Evolutionary conservation across 2,797 vertebrate species (phyloP).

Genomic region (Vespertilio murinus): DNA sequence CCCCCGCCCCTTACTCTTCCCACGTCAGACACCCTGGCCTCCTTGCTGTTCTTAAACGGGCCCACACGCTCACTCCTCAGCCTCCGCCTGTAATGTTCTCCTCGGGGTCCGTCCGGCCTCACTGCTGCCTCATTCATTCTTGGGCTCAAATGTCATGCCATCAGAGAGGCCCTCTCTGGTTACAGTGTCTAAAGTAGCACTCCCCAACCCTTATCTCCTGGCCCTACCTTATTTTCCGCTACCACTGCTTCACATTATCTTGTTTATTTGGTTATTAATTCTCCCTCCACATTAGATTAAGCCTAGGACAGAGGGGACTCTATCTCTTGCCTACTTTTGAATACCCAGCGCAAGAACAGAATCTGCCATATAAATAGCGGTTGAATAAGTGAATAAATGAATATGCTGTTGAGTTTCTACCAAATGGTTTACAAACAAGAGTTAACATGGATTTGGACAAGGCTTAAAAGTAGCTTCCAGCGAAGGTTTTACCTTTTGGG

Average conservation of each 20-base stretch:
- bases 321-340: not conserved
- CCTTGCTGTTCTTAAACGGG: not conserved
- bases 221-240: not conserved
- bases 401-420: slow-evolving; percentile 32
- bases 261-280: not conserved
- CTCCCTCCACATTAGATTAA: not conserved
- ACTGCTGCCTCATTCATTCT: not conserved
- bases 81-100: not conserved
- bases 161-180: not conserved
- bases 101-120: not conserved
- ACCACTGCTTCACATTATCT: not conserved
- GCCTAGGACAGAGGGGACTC: not conserved
- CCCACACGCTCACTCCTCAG: not conserved
- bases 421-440: not conserved
- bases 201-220: not conserved
- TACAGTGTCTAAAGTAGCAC: not conserved
- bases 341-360: not conserved
- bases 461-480: not conserved
- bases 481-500: slow-evolving; percentile 1
- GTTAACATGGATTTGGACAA: not conserved
- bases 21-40: not conserved
- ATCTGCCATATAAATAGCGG: not conserved
- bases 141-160: not conserved
- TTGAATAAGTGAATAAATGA: not conserved
- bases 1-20: not conserved